Conservation (phyloP, 2,113 vertebrate genomes). For the Zonotrichia leucophrys region DNA sequence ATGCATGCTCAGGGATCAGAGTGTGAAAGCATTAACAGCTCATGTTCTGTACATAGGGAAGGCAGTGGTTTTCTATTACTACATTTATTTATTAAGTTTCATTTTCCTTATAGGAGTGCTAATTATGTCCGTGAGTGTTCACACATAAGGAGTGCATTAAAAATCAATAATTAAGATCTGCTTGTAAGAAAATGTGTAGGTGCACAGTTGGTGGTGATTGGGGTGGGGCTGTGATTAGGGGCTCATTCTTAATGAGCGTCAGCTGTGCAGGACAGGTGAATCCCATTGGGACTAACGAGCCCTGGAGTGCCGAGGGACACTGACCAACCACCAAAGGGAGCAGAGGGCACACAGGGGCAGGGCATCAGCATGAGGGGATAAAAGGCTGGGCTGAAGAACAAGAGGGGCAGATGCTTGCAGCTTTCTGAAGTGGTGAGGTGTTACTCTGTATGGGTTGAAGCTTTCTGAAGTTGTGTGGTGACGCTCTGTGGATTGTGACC, state of each 20-base stretch:
- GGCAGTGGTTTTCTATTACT: not conserved
- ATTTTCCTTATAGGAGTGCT: not conserved
- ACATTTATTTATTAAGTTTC: not conserved
- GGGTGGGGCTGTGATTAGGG: not conserved
- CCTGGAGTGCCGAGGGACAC: not conserved
- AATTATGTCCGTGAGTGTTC: not conserved
- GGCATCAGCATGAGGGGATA: not conserved
- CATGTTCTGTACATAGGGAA: not conserved
- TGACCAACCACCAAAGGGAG: not conserved
- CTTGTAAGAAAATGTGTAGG: not conserved
- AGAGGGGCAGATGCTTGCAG: accelerated
- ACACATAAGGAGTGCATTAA: not conserved
- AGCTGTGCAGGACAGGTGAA: not conserved
- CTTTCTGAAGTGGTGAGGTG: not conserved
- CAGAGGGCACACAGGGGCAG: not conserved
- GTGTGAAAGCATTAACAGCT: not conserved
- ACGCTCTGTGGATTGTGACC: accelerated
- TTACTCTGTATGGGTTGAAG: not conserved
- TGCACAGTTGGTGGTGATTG: not conserved
- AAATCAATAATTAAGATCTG: not conserved
- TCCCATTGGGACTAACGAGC: not conserved
- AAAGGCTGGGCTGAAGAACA: not conserved
- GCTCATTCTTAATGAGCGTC: accelerated
- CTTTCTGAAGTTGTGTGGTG: not conserved
- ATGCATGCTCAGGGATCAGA: not conserved